Percentiles rank a stretch among this genome's conserved stretches.
Conservation (phyloP, 2,113 vertebrate species). For the Agapornis roseicollis region DNA sequence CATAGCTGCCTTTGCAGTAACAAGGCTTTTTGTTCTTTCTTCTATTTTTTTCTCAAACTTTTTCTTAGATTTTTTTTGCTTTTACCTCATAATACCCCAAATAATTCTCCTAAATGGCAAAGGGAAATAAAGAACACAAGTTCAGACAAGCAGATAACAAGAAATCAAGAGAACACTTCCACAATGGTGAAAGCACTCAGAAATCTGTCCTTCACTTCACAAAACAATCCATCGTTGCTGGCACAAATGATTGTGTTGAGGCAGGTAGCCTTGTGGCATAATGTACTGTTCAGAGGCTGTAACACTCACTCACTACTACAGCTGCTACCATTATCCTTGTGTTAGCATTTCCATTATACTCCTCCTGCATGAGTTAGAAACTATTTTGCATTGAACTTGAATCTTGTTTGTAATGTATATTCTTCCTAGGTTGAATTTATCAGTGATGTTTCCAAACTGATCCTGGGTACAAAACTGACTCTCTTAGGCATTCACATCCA, state of each 20-base stretch:
- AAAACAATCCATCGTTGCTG: neutral
- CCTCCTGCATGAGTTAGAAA: neutral
- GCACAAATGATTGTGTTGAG: neutral
- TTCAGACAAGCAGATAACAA: neutral
- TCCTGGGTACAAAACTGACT: neutral
- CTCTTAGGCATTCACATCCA: neutral
- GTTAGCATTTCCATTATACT: neutral
- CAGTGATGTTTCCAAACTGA: neutral
- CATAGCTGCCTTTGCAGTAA: neutral
- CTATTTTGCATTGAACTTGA: neutral
- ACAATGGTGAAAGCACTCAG: neutral
- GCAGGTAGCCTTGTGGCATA: neutral
- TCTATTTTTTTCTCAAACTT: neutral
- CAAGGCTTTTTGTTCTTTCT: neutral
- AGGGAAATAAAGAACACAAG: neutral
- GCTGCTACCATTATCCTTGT: neutral
- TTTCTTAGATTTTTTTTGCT: neutral
- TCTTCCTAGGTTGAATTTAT: neutral
- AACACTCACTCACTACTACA: neutral
- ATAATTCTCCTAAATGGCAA: neutral
- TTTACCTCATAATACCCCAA: neutral
- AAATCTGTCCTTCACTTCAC: neutral
- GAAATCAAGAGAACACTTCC: neutral
- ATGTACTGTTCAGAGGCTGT: neutral
- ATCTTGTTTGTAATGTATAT: neutral